Percentiles rank a stretch among this genome's conserved stretches.
phyloP scores from a whole-genome alignment of 2,797 vertebrate species.

The Crenichthys baileyi region DNA sequence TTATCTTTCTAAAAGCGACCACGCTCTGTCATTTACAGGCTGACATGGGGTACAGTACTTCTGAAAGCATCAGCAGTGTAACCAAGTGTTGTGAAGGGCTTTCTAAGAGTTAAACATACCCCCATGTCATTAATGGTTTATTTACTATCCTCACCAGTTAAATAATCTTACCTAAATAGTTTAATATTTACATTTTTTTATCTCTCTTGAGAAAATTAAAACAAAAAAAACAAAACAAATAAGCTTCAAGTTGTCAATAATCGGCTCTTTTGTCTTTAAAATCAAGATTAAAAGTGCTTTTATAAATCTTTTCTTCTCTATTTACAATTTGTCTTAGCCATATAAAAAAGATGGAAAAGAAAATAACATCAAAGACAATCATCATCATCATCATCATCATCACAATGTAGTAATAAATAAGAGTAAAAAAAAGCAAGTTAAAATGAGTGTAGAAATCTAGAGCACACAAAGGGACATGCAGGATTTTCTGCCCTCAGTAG shows the following conservation, averaged over 20 bases:
- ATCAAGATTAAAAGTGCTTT: conserved; percentile 99
- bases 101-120: conserved; percentile 76
- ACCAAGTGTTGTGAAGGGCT: conserved; percentile 71
- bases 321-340: conserved; percentile 93
- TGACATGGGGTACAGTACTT: conserved; percentile 80
- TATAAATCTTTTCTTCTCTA: conserved; percentile 96
- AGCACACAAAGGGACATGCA: conserved; percentile 71
- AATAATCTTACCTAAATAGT: conserved; percentile 91
- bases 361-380: conserved; percentile 82
- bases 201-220: conserved; percentile 82
- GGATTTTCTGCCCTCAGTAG: conserved; percentile 78
- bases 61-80: conserved; percentile 79
- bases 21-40: conserved; percentile 72
- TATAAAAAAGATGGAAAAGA: conserved; percentile 74
- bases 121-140: conserved; percentile 77
- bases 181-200: conserved; percentile 86
- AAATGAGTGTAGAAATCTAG: conserved; percentile 75
- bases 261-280: conserved; percentile 90
- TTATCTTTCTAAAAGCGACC: conserved; percentile 52
- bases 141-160: conserved; percentile 84
- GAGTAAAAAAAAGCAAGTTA: conserved; percentile 66
- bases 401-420: conserved; percentile 85
- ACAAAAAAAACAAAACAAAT: conserved; percentile 45
- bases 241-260: conserved; percentile 89
- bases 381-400: conserved; percentile 80